Conservation (phyloP, 2,888 invertebrate genomes). For the Creontiades dilutus region DNA sequence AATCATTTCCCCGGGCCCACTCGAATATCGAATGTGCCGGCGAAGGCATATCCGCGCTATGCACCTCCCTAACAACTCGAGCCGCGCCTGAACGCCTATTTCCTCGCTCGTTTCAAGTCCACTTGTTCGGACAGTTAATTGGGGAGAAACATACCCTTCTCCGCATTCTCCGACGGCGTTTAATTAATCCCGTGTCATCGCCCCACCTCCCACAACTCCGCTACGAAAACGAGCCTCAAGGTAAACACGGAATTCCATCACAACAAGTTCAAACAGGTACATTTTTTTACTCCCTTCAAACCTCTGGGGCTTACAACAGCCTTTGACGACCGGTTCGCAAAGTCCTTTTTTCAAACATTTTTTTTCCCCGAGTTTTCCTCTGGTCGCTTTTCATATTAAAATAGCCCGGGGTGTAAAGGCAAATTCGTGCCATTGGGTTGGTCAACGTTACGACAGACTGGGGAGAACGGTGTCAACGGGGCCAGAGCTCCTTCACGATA, state of each 20-base stretch:
- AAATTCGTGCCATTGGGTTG: not conserved
- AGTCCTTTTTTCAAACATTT: not conserved
- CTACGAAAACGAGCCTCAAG: not conserved
- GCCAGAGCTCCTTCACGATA: too few species aligned
- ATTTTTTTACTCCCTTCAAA: not conserved
- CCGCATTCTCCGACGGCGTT: slow-evolving; percentile 5
- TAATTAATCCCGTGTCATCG: slow-evolving; percentile 33
- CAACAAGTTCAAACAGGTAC: not conserved
- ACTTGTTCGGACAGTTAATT: not conserved
- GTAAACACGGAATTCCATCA: slow-evolving; percentile 41
- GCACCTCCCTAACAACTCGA: not conserved
- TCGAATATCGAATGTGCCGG: slow-evolving; percentile 5
- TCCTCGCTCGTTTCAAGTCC: not conserved
- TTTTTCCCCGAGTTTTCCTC: not conserved
- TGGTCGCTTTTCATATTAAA: not conserved
- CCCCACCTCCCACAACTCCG: not conserved
- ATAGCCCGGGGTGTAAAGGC: not conserved
- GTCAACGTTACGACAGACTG: not conserved
- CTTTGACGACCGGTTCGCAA: not conserved
- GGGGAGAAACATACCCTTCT: not conserved
- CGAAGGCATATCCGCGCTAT: too few species aligned
- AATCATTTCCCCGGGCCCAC: slow-evolving; percentile 14
- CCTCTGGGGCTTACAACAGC: not conserved
- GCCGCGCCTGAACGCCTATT: not conserved
- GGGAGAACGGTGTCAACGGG: too few species aligned